These are phyloP conservation scores for Zosterops borbonicus DNA, from an alignment of 2,113 vertebrate species.

Conservation along the genomic window DNA sequence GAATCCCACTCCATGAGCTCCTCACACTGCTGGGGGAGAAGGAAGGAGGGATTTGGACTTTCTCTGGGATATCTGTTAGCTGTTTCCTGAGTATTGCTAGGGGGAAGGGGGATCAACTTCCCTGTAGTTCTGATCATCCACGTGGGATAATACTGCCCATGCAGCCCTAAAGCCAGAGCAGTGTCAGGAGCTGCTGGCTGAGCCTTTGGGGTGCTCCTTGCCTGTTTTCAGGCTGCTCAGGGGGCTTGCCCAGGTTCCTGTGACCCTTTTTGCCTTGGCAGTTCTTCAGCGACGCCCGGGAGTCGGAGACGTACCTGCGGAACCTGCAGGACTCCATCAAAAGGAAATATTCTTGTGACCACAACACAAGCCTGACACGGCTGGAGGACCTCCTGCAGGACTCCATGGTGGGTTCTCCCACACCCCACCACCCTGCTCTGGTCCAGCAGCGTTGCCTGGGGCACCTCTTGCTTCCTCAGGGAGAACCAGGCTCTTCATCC, in stretches of 20 bases:
- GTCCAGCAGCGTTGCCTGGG: background rate
- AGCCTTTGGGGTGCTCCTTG: background rate
- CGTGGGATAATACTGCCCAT: background rate
- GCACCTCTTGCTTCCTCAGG: background rate
- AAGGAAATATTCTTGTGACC: slow-evolving; percentile 93
- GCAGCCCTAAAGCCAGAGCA: background rate
- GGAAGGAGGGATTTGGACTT: background rate
- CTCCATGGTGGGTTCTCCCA: slow-evolving; percentile 88
- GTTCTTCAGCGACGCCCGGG: slow-evolving; percentile 91
- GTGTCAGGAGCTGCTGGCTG: background rate
- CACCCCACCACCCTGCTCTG: background rate
- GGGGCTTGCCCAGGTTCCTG: fast-evolving
- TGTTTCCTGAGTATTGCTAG: background rate
- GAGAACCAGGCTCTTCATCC: background rate
- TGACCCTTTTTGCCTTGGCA: slow-evolving; percentile 48
- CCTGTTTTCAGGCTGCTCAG: background rate
- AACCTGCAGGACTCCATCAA: slow-evolving; percentile 95
- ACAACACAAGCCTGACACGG: slow-evolving; percentile 86
- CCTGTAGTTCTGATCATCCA: fast-evolving
- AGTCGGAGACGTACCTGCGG: slow-evolving; percentile 88
- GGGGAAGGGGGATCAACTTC: background rate
- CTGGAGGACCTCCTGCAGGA: slow-evolving; percentile 97
- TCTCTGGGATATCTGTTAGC: background rate
- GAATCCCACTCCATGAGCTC: background rate
- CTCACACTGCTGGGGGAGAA: background rate